Evolutionary conservation across 2,888 invertebrate species (phyloP).

Genomic region (Drosophila anceps): DNA sequence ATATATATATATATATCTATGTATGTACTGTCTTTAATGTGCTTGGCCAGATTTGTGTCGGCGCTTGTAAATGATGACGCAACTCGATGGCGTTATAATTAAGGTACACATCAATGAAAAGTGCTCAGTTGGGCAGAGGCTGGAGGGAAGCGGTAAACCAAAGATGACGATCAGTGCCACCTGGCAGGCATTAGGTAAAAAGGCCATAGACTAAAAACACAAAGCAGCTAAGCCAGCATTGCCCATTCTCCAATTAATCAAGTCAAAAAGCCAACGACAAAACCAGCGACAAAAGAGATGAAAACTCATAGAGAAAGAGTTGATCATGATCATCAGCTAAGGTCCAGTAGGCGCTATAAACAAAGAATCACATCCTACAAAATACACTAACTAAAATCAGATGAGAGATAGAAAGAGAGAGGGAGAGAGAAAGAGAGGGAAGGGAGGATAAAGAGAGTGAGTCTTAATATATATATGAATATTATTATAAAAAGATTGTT

Average conservation of each 20-base stretch:
- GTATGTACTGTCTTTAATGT: constrained; percentile 29
- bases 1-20: not conserved
- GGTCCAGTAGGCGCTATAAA: constrained; percentile 45
- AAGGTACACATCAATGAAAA: constrained; percentile 61
- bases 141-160: constrained; percentile 2
- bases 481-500: not conserved
- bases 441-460: too few relatives aligned
- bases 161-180: constrained; percentile 52
- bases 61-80: constrained; percentile 64
- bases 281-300: constrained; percentile 61
- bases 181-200: constrained; percentile 63
- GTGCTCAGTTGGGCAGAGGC: constrained; percentile 14
- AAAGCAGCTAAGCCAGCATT: constrained; percentile 26
- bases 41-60: constrained; percentile 48
- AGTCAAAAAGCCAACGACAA: constrained; percentile 58
- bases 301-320: constrained; percentile 42
- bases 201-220: constrained; percentile 21
- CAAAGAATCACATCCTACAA: constrained; percentile 43
- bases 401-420: too few relatives aligned
- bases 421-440: not conserved
- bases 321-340: constrained; percentile 27
- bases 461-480: not conserved
- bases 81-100: constrained; percentile 76
- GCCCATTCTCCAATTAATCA: constrained; percentile 65
- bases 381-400: constrained; percentile 14